phyloP scores from a whole-genome alignment of 2,113 vertebrate species.

The Nematolebias whitei region DNA sequence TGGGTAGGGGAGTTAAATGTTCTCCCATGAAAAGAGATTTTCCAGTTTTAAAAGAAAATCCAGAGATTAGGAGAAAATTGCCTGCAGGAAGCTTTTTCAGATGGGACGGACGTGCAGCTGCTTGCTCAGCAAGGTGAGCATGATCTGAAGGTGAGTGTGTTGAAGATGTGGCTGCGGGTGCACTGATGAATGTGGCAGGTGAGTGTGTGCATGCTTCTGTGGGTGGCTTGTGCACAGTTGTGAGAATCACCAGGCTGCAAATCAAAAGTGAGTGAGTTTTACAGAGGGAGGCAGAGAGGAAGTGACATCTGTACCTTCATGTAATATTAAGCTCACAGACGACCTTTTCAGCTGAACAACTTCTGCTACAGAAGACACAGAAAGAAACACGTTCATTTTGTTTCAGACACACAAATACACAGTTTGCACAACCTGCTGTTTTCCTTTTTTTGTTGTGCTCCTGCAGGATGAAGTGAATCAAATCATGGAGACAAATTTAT shows the following conservation, averaged over 20 bases:
- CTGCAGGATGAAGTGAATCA: conserved; percentile 75
- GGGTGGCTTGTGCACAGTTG: neutral
- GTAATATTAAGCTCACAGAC: neutral
- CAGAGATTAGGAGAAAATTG: conserved; percentile 60
- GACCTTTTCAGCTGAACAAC: conserved; percentile 15
- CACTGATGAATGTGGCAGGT: neutral
- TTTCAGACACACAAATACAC: neutral
- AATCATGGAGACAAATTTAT: conserved; percentile 78
- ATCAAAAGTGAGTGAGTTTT: conserved; percentile 20
- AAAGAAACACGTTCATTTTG: conserved; percentile 5
- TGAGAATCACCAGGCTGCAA: conserved; percentile 5
- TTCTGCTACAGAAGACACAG: neutral
- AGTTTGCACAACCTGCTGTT: neutral
- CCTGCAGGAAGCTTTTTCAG: conserved; percentile 50
- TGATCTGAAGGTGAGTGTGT: conserved; percentile 45
- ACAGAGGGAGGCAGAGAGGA: neutral
- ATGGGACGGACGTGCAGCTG: conserved; percentile 36
- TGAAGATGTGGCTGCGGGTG: neutral
- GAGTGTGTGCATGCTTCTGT: neutral
- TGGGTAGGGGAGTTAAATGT: conserved; percentile 11
- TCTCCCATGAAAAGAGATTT: conserved; percentile 41
- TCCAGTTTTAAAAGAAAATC: conserved; percentile 49
- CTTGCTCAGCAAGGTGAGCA: conserved; percentile 48
- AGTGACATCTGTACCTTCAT: conserved; percentile 3
- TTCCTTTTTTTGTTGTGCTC: conserved; percentile 23